These are phyloP conservation scores for Nudaria mundana DNA, from an alignment of 2,888 invertebrate genomes.

Conservation along the genomic window DNA sequence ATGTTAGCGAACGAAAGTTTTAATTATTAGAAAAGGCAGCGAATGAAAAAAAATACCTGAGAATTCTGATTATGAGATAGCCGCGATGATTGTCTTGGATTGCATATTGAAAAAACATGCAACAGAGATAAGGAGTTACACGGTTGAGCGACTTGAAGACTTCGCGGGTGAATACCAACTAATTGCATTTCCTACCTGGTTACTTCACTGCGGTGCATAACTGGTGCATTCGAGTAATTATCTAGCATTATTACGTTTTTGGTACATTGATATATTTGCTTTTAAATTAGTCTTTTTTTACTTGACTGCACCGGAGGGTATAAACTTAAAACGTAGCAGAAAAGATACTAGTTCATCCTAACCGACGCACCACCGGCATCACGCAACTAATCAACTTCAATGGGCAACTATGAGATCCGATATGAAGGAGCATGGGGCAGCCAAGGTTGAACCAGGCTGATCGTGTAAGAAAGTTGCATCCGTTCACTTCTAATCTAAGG, in stretches of 20 bases:
- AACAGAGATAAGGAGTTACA: conserved; percentile 78
- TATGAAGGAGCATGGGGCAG: too few species aligned
- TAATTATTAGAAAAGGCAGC: conserved; percentile 72
- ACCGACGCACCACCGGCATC: too few species aligned
- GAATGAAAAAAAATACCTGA: conserved; percentile 75
- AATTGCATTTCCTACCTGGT: conserved; percentile 78
- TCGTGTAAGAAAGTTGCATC: too few species aligned
- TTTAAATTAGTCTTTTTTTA: too few species aligned
- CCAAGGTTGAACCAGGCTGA: too few species aligned
- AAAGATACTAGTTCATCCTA: too few species aligned
- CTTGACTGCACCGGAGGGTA: too few species aligned
- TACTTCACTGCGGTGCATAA: conserved; percentile 54
- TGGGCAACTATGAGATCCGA: too few species aligned
- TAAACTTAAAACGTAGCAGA: too few species aligned
- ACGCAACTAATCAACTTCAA: too few species aligned
- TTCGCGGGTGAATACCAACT: conserved; percentile 62
- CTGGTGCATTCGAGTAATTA: conserved; percentile 20
- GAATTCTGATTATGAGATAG: conserved; percentile 77
- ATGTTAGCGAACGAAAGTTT: conserved; percentile 69
- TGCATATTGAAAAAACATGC: conserved; percentile 81
- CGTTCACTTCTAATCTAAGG: too few species aligned
- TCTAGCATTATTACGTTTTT: neutral
- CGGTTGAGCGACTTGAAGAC: conserved; percentile 69
- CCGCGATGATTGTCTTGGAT: conserved; percentile 70
- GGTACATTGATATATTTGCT: too few species aligned